Evolutionary conservation across 1,140 invertebrate genomes (phyloP).

Genomic region (Bacillus rossius): DNA sequence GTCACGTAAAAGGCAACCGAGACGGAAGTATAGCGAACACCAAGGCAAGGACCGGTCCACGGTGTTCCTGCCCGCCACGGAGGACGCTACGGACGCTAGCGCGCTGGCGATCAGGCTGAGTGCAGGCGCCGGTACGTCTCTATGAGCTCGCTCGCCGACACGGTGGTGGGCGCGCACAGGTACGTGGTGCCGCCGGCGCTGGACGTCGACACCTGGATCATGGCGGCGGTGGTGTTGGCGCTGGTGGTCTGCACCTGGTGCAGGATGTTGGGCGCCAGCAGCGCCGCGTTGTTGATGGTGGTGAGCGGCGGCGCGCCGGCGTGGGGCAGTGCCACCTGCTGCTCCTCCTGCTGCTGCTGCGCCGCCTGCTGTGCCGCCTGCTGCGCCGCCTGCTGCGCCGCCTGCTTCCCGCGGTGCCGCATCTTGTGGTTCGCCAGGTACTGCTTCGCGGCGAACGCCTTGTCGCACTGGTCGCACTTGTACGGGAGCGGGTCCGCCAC

Average conservation of each 20-base stretch:
- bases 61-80: too few species aligned
- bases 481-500: constrained; percentile 43
- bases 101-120: constrained; percentile 11
- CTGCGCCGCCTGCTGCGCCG: constrained; percentile 20
- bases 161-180: constrained; percentile 8
- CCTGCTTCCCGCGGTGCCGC: constrained; percentile 39
- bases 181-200: constrained; percentile 16
- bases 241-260: constrained; percentile 6
- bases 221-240: constrained; percentile 1
- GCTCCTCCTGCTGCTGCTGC: constrained; percentile 31
- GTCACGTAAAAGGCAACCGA: too few species aligned
- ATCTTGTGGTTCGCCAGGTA: constrained; percentile 46
- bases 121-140: constrained; percentile 20
- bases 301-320: constrained; percentile 8
- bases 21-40: too few species aligned
- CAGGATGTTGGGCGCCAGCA: constrained; percentile 14
- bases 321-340: constrained; percentile 31
- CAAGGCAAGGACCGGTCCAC: too few species aligned
- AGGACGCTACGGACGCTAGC: too few species aligned
- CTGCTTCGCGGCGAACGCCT: constrained; percentile 48
- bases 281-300: constrained; percentile 14
- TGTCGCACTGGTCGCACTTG: constrained; percentile 50
- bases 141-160: constrained; percentile 12
- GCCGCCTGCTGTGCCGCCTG: constrained; percentile 24
- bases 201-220: constrained; percentile 7